Base-by-base conservation (phyloP, 2,113 vertebrate genomes). In the Corythaixoides concolor region DNA sequence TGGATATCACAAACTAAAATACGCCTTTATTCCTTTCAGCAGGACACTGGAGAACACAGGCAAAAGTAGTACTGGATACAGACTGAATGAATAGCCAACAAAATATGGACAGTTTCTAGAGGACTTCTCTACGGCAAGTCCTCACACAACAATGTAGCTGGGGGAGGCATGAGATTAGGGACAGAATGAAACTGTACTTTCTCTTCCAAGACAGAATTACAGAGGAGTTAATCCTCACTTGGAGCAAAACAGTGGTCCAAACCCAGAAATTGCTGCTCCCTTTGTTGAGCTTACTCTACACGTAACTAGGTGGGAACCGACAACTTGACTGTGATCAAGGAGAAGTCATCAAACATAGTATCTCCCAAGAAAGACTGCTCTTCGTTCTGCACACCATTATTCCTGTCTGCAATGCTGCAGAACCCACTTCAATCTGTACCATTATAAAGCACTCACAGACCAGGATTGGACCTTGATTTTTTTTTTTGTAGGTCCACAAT, bases 211-310 rank as follows among this genome's bases (percentile, higher is more conserved):
- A 70, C 15, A 68, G 80, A 86, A 78, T 85, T 70, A 92, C 9
- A 49, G 43, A 73, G 11, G 35, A 89, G 50, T 82, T 90, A 93
- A 74, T 81, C 50, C 39, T 59, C 72, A 64, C 17, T 74, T 84
- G 68, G 79, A 94, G 72, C 35, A 72, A 68, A 96, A n/a, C 28
- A 55, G 47, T 20, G 19, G 33, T 68, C 39, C 50, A 81, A 83
- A 47, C 15, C 47, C 55, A 93, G 68, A 76, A 92, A 74, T 21
- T 43, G 59, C 41, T 73, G 41, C 12, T 12, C 33, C 4, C 33
- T 13, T 45, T 3, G 0, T 35, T 1, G 0, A 49, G 32, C 37
- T 47, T 62, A 77, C 47, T 52, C 28, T 60, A 21, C n/a, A 52
- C 2, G 1, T 62, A 77, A 63, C 33, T 39, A 77, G 28, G 49